These are phyloP conservation scores for Eidolon dupreanum DNA, from an alignment of 2,797 vertebrate genomes.

Conservation along the genomic window DNA sequence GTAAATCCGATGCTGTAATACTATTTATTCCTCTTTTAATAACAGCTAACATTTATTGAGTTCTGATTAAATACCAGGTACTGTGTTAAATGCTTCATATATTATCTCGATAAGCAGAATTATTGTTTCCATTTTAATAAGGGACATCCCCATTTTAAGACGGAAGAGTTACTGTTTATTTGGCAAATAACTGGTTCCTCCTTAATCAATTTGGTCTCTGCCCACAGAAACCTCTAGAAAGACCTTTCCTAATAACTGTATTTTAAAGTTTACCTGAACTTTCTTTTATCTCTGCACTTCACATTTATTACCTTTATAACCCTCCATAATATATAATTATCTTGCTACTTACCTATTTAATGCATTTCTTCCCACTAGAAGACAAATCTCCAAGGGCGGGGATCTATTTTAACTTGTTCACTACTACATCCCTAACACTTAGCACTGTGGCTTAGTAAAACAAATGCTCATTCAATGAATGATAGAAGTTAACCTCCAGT, in stretches of 20 bases:
- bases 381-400: neutral
- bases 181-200: neutral
- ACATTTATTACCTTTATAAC: neutral
- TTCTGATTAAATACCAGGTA: neutral
- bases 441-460: neutral
- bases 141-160: slow-evolving; percentile 39
- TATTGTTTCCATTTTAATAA: slow-evolving; percentile 15
- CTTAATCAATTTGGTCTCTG: neutral
- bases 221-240: neutral
- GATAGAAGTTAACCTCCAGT: slow-evolving; percentile 1
- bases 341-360: neutral
- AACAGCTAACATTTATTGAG: neutral
- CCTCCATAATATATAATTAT: neutral
- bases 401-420: slow-evolving; percentile 8
- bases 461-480: neutral
- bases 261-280: neutral
- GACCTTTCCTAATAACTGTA: neutral
- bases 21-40: neutral
- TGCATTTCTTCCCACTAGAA: neutral
- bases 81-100: neutral
- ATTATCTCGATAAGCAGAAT: neutral
- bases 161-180: slow-evolving; percentile 12
- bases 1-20: neutral
- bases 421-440: neutral
- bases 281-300: neutral